Base-by-base conservation (phyloP, 2,888 invertebrate species). In the Pammene aurita region DNA sequence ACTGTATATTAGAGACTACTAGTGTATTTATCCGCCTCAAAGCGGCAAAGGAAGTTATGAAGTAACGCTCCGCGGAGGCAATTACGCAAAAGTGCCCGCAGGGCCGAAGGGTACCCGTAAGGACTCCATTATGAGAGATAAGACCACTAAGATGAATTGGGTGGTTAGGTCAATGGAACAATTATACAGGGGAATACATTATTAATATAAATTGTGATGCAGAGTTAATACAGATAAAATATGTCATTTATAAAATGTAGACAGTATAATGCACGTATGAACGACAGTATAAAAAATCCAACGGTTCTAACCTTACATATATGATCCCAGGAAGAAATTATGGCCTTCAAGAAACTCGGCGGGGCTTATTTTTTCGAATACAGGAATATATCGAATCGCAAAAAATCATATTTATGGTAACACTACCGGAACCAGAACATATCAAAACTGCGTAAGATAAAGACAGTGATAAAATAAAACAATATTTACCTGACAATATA, bases 141-240 rank as follows among this genome's bases (percentile, higher is more conserved):
- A 52, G 62, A 18, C 13, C 9, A 41, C 62, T 60, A 41, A 62
- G 62, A 62, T 62, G 50, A 62, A 52, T 62, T 52, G 41, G 62
- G 62, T 62, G 62, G 50, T 62, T 62, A 62, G 50, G n/a, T 62
- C 62, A 52, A 62, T 62, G 41, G 50, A 18, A 52, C 50, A 52
- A 62, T 62, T 62, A 62, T 62, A 52, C 62, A 52, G n/a, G n/a
- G 7, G 26, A 18, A 62, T 52, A 41, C 18, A 14, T 41, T 50
- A 42, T 42, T n/a, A 34, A 26, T 44, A 42, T 26, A 44, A 5
- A 26, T 44, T 58, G 18, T 38, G 34, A 35, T 52, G 5, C n/a
- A 54, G 26, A 46, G 42, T 42, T 10, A 11, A 42, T 42, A 10
- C 1, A 11, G 11, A 42, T 38, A 42, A 11, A 11, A 11, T 1